These are phyloP conservation scores for Acrocyrtus sp. DNA, from an alignment of 2,888 invertebrate genomes.

Conservation along the genomic window DNA sequence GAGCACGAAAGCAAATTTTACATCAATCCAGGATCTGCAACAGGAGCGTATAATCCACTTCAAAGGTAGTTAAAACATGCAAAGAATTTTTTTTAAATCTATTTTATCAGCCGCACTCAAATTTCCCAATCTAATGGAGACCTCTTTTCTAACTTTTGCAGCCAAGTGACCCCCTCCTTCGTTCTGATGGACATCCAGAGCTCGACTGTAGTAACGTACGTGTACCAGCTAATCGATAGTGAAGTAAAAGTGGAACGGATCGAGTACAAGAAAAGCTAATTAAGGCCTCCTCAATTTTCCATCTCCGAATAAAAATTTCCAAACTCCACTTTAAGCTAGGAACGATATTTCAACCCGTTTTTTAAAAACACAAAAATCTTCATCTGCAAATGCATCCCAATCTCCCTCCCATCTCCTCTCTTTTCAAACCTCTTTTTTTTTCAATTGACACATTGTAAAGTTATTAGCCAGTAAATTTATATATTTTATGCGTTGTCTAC, in stretches of 20 bases:
- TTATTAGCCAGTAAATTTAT: too few species aligned
- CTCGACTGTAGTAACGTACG: constrained; percentile 96
- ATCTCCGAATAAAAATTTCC: too few species aligned
- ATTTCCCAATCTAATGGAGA: too few species aligned
- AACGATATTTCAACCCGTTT: too few species aligned
- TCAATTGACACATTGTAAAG: too few species aligned
- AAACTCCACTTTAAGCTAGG: background rate
- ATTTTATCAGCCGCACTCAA: background rate
- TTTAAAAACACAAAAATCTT: too few species aligned
- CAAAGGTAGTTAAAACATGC: constrained; percentile 73
- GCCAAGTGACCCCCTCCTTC: constrained; percentile 92
- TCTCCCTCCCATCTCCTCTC: too few species aligned
- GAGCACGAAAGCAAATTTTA: constrained; percentile 99
- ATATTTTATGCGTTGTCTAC: too few species aligned
- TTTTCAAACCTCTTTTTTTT: too few species aligned
- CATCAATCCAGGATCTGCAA: constrained; percentile 99
- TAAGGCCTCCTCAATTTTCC: too few species aligned
- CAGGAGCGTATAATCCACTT: constrained; percentile 95
- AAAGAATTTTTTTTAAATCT: background rate
- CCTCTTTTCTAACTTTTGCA: constrained; percentile 69
- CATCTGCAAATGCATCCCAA: too few species aligned
- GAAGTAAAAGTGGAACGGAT: constrained; percentile 99
- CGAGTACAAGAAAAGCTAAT: constrained; percentile 85
- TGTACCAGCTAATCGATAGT: constrained; percentile 96
- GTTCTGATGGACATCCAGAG: constrained; percentile 99